A percentile compares a stretch with the other conserved stretches of the same genome.
phyloP scores from a whole-genome alignment of 2,113 vertebrate genomes.

The Tricholaema leucomelas region DNA sequence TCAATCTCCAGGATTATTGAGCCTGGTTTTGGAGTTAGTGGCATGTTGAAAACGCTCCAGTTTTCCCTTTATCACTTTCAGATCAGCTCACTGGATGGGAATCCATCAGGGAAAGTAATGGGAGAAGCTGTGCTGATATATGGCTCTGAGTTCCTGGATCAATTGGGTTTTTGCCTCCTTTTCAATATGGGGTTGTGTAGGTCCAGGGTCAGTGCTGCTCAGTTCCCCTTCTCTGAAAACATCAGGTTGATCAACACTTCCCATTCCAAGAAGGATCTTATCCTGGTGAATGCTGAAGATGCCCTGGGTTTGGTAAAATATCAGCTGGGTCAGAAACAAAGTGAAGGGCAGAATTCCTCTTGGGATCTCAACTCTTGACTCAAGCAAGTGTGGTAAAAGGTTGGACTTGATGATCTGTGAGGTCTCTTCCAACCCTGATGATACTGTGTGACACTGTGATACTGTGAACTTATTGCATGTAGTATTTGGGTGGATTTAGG shows the following conservation, averaged over 20 bases:
- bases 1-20: slow-evolving; percentile 68
- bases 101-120: slow-evolving; percentile 65
- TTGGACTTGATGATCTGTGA: too few species aligned
- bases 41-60: slow-evolving; percentile 38
- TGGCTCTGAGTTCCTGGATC: slow-evolving; percentile 27
- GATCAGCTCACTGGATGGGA: slow-evolving; percentile 39
- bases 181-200: accelerated
- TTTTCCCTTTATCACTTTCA: slow-evolving; percentile 67
- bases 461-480: background rate
- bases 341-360: background rate
- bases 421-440: too few species aligned
- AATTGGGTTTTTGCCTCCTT: background rate
- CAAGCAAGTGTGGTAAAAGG: too few species aligned
- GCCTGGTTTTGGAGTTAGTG: slow-evolving; percentile 44
- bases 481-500: background rate
- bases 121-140: slow-evolving; percentile 33
- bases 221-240: background rate
- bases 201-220: background rate
- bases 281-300: background rate
- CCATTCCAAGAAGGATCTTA: background rate
- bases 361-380: background rate
- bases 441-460: too few species aligned
- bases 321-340: background rate
- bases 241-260: background rate
- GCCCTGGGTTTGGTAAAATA: background rate